Evolutionary conservation across 2,113 vertebrate genomes (phyloP).

Genomic region (Pongo abelii): DNA sequence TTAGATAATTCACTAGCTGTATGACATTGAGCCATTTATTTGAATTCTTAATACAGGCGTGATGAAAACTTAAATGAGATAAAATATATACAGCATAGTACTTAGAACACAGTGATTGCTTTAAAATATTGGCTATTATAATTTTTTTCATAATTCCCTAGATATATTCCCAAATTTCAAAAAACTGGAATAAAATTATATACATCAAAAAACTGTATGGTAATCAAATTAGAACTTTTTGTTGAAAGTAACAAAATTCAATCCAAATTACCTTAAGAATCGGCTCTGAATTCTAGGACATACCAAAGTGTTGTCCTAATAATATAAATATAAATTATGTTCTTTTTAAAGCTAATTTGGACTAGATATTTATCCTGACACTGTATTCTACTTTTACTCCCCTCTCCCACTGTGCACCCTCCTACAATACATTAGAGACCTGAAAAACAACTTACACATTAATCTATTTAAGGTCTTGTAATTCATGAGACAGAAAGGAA

Average conservation of each 20-base stretch:
- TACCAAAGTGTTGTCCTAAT: too few species aligned
- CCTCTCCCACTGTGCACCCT: background rate
- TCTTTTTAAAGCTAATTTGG: background rate
- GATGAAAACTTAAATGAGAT: background rate
- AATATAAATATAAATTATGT: background rate
- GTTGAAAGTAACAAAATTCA: background rate
- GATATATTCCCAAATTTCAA: background rate
- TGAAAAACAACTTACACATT: background rate
- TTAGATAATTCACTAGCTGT: background rate
- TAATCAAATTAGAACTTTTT: background rate
- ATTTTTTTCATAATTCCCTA: background rate
- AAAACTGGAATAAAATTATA: background rate
- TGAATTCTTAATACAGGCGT: background rate
- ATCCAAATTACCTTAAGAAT: background rate
- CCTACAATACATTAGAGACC: background rate
- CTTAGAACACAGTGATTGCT: background rate
- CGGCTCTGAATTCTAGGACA: background rate
- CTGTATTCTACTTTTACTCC: background rate
- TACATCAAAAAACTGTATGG: background rate
- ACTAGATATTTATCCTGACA: background rate
- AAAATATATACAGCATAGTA: background rate
- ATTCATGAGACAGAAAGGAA: background rate
- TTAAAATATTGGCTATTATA: background rate
- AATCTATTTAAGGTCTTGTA: background rate
- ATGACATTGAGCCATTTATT: background rate